These are phyloP conservation scores for Drosophila antonietae DNA, from an alignment of 2,888 invertebrate genomes.

Conservation along the genomic window DNA sequence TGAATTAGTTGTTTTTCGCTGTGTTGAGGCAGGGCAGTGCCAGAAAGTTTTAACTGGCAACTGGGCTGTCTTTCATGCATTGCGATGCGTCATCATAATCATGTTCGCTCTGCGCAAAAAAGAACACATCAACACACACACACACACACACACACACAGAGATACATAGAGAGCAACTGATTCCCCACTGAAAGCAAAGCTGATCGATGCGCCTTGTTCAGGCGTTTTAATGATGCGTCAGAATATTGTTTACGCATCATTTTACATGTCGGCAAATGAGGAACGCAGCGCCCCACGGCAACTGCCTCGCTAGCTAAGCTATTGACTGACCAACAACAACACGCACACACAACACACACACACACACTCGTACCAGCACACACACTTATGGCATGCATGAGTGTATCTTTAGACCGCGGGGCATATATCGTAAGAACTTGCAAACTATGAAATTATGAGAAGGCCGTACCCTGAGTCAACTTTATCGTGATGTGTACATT, in stretches of 20 bases:
- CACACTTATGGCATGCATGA: neutral
- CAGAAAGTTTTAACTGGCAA: constrained; percentile 27
- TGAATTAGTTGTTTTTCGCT: constrained; percentile 61
- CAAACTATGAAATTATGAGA: constrained; percentile 60
- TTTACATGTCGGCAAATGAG: constrained; percentile 75
- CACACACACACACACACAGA: constrained; percentile 29
- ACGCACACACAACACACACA: neutral
- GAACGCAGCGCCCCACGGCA: constrained; percentile 12
- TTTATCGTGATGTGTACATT: constrained; percentile 70
- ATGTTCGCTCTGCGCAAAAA: constrained; percentile 63
- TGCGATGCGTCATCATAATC: constrained; percentile 76
- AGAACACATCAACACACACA: constrained; percentile 23
- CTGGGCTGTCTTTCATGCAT: constrained; percentile 46
- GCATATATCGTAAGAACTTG: constrained; percentile 24
- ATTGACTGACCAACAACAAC: constrained; percentile 12
- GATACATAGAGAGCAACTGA: constrained; percentile 29
- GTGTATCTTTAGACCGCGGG: constrained; percentile 29
- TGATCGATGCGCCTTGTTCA: constrained; percentile 62
- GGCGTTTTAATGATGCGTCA: constrained; percentile 80
- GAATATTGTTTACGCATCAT: constrained; percentile 80
- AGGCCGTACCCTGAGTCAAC: constrained; percentile 37
- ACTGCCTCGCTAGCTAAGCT: constrained; percentile 9
- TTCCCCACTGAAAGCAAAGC: constrained; percentile 54
- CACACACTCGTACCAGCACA: neutral
- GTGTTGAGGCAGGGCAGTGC: constrained; percentile 69